A percentile compares a stretch with the other conserved stretches of the same genome.
Conservation (phyloP, 2,113 vertebrate genomes). For the Sturnira hondurensis region DNA sequence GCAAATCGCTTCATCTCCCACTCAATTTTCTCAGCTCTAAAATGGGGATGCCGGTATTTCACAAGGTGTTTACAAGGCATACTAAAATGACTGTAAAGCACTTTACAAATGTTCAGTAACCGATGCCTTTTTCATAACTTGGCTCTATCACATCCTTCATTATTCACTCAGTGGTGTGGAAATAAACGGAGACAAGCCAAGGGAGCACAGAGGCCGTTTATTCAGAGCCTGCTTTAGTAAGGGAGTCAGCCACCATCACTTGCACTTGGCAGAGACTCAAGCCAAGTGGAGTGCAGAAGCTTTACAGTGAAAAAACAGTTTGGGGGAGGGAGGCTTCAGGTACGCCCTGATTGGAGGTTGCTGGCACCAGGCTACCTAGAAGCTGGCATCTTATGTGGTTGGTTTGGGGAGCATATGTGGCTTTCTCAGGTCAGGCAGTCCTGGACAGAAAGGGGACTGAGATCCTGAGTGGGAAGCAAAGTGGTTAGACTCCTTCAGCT, state of each 20-base stretch:
- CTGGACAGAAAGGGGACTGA: background rate
- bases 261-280: background rate
- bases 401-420: background rate
- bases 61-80: conserved; percentile 29
- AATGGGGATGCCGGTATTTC: conserved; percentile 30
- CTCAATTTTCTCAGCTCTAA: conserved; percentile 49
- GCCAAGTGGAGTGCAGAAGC: background rate
- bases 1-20: conserved; percentile 1
- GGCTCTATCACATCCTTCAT: conserved; percentile 50
- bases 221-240: background rate
- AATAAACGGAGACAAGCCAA: background rate
- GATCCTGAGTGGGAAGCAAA: background rate
- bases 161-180: conserved; percentile 8
- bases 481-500: background rate
- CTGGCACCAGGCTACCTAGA: background rate
- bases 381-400: background rate
- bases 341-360: background rate
- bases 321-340: background rate
- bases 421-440: background rate
- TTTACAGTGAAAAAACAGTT: background rate
- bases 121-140: conserved; percentile 66
- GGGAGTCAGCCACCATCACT: background rate
- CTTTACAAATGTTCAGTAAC: conserved; percentile 34
- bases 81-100: background rate
- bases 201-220: background rate